phyloP scores from a whole-genome alignment of 1,140 invertebrate genomes.

The Hylaeus volcanicus region DNA sequence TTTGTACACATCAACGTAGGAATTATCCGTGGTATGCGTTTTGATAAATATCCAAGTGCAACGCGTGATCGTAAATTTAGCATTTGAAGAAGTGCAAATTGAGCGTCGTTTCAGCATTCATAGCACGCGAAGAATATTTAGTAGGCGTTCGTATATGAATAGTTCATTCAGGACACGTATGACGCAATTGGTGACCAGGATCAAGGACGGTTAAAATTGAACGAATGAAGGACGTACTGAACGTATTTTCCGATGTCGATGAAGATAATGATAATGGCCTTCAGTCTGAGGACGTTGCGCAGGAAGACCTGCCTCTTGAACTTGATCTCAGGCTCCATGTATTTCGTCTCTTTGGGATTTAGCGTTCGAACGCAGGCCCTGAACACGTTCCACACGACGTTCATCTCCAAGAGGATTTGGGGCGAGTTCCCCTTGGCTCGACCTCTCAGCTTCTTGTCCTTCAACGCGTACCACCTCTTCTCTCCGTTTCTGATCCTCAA shows the following conservation, averaged over 20 bases:
- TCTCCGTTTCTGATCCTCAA: slow-evolving; percentile 94
- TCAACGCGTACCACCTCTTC: slow-evolving; percentile 97
- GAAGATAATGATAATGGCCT: slow-evolving; percentile 93
- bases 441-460: slow-evolving; percentile 95
- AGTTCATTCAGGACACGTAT: neutral
- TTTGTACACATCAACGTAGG: too few species aligned
- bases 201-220: neutral
- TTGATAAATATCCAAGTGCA: too few species aligned
- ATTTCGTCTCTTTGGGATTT: slow-evolving; percentile 97
- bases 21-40: too few species aligned
- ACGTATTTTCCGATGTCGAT: slow-evolving; percentile 95
- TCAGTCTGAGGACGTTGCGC: slow-evolving; percentile 95
- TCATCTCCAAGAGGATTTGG: slow-evolving; percentile 96
- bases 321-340: slow-evolving; percentile 95
- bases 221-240: slow-evolving; percentile 85
- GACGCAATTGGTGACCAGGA: slow-evolving; percentile 3
- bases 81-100: neutral
- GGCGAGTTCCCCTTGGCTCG: slow-evolving; percentile 94
- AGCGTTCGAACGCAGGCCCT: slow-evolving; percentile 94
- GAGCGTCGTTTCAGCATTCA: neutral
- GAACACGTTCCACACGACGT: slow-evolving; percentile 95
- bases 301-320: slow-evolving; percentile 97
- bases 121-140: neutral
- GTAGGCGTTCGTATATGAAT: neutral
- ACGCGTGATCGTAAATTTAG: too few species aligned